Percentiles rank a stretch among this genome's conserved stretches.
Conservation (phyloP, 2,113 vertebrate species). For the Odocoileus virginianus region DNA sequence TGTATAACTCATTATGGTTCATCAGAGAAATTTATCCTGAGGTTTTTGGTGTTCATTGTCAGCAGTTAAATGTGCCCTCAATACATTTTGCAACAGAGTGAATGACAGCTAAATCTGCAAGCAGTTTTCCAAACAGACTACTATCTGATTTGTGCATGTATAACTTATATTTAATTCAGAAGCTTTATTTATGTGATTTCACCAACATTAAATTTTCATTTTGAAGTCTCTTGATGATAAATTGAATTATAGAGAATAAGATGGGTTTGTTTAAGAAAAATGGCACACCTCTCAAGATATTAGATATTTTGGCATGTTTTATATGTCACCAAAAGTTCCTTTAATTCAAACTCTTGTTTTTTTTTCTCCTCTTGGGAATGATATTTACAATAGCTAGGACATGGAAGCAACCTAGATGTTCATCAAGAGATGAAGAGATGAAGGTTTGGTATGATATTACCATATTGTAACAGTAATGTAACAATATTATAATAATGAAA, state of each 20-base stretch:
- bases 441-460: neutral
- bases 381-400: neutral
- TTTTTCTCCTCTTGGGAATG: neutral
- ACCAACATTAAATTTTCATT: neutral
- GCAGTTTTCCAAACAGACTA: neutral
- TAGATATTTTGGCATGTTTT: constrained; percentile 7
- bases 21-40: neutral
- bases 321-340: neutral
- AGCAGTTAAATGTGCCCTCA: neutral
- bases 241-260: neutral
- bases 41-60: neutral
- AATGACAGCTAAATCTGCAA: neutral
- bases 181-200: constrained; percentile 2
- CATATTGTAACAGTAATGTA: too few species aligned
- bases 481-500: neutral
- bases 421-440: neutral
- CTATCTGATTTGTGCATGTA: neutral
- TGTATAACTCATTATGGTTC: neutral
- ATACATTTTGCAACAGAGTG: neutral
- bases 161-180: neutral
- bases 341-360: neutral
- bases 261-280: neutral
- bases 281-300: neutral
- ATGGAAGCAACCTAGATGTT: neutral
- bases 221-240: constrained; percentile 7